Conservation (phyloP, 2,797 vertebrate species). For the Leptodactylus fallax region DNA sequence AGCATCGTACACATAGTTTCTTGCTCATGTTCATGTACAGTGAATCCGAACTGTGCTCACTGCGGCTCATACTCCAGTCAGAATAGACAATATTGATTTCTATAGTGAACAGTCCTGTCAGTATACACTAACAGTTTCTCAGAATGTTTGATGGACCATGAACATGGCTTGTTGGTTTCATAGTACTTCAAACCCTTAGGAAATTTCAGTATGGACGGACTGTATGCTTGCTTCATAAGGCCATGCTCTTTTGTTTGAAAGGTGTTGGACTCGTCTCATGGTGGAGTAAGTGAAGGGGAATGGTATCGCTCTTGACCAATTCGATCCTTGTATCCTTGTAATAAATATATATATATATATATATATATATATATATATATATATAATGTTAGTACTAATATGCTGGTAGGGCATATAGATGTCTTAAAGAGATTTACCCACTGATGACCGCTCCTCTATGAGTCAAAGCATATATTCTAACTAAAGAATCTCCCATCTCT, state of each 20-base stretch:
- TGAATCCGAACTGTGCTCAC: background rate
- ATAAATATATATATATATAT: too few species aligned
- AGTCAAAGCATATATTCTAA: too few species aligned
- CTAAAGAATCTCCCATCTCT: too few species aligned
- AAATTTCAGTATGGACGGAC: background rate
- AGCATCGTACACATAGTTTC: background rate
- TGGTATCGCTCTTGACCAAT: too few species aligned
- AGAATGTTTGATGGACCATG: background rate
- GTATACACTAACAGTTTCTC: background rate
- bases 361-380: too few species aligned
- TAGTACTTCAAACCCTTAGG: background rate
- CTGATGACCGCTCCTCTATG: too few species aligned
- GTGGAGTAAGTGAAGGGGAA: too few species aligned
- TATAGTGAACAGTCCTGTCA: conserved; percentile 7
- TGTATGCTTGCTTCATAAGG: background rate
- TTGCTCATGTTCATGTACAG: background rate
- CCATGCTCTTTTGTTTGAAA: background rate
- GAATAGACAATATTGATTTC: background rate
- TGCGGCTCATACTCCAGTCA: background rate
- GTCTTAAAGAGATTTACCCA: too few species aligned
- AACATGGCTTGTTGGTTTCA: conserved; percentile 19
- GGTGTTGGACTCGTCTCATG: background rate
- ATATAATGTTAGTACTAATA: too few species aligned
- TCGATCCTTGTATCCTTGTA: too few species aligned
- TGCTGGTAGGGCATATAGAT: too few species aligned